Evolutionary conservation across 2,797 vertebrate genomes (phyloP).

Genomic region (Neopelma chrysocephalum): DNA sequence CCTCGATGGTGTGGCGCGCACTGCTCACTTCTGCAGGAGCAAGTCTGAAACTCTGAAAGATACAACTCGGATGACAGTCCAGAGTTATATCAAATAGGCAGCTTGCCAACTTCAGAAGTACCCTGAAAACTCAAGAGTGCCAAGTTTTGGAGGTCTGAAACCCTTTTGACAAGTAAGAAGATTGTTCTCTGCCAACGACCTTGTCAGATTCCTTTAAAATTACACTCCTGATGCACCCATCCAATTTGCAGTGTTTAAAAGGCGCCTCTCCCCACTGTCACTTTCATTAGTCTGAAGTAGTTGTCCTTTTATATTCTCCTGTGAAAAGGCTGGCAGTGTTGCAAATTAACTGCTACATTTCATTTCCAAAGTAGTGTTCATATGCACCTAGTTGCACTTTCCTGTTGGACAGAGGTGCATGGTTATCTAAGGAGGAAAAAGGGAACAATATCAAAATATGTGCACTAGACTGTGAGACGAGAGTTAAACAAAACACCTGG

Average conservation of each 20-base stretch:
- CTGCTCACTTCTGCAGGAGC: not conserved
- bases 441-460: not conserved
- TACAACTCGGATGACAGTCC: not conserved
- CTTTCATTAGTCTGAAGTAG: constrained; percentile 39
- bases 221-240: constrained; percentile 15
- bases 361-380: constrained; percentile 13
- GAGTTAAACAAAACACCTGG: not conserved
- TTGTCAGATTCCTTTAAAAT: constrained; percentile 63
- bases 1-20: accelerated
- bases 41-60: not conserved
- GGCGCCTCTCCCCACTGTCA: constrained; percentile 21
- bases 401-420: not conserved
- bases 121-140: not conserved
- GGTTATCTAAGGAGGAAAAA: not conserved
- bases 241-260: constrained; percentile 37
- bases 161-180: not conserved
- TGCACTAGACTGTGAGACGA: not conserved
- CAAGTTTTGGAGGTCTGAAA: constrained; percentile 15
- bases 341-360: constrained; percentile 54
- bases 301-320: constrained; percentile 9
- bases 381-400: not conserved
- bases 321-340: constrained; percentile 1
- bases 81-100: not conserved
- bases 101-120: not conserved
- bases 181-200: not conserved